Base-by-base conservation (phyloP, 1,140 invertebrate genomes). In the Drosophila parvula region DNA sequence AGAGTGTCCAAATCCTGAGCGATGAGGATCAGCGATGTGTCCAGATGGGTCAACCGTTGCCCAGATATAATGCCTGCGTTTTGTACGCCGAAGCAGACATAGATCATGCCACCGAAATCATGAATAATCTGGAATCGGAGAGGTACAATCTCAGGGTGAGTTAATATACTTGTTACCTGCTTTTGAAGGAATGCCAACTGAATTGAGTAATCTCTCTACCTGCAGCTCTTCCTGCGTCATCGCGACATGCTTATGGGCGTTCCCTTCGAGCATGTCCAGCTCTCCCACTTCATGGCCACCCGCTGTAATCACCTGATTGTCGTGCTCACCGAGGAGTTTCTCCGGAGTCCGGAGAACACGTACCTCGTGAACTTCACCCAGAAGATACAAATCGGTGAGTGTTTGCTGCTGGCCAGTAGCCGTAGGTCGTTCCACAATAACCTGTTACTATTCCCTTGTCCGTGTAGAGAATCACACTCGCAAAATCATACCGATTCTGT, bases 361-460 rank as follows among this genome's bases (percentile, higher is more conserved):
- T 97, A 96, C 91, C 94, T 96, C 71, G 92, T 95, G 1, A 95
- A 94, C 64, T 96, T 95, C 88, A 95, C 96, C 28, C 96, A 96
- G 90, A 95, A 95, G 8, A 91, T 95, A 68, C 94, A 94, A 78
- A 95, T 97, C 61, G 79, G 91, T 92, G 27, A 79, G 76, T 73
- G 14, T 1, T 4, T 32, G 27, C 32, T n/a, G 27, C 27, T 40
- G 18, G 12, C 12, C 3, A 5, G 36, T 22, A 18, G 1, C 11
- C 5, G 7, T 14, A 30, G 44, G 5, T 9, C 22, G 40, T 12
- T n/a, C 5, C 16, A 8, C 1, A 47, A 10, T 71, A 16, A 67
- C 28, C 12, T 16, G 38, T 57, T 38, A 22, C 6, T 3, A 30
- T 9, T 18, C 22, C 5, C 38, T 14, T 53, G n/a, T n/a, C n/a